Evolutionary conservation across 1,140 invertebrate genomes (phyloP).

Genomic region (Temnothorax nylanderi): DNA sequence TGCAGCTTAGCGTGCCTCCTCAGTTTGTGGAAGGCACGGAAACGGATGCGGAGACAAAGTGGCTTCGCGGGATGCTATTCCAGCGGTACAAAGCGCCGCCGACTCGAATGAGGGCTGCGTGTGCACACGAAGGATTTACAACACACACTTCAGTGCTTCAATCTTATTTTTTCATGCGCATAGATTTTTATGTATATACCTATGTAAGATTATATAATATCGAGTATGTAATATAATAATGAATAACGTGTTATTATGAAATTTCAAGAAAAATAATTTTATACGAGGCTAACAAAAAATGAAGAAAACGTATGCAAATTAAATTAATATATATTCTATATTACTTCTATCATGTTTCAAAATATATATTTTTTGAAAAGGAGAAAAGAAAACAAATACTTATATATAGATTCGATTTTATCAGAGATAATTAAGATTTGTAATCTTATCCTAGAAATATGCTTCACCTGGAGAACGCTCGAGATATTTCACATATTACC

Average conservation of each 20-base stretch:
- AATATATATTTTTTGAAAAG: neutral
- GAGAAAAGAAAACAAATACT: neutral
- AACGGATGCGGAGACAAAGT: conserved; percentile 71
- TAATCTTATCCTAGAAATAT: conserved; percentile 7
- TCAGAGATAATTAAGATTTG: neutral
- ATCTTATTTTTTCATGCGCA: neutral
- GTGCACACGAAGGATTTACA: conserved; percentile 49
- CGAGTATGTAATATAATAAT: no score
- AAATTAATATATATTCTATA: neutral
- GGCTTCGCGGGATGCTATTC: conserved; percentile 63
- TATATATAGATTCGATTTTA: neutral
- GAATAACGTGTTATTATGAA: neutral
- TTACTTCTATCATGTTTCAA: neutral
- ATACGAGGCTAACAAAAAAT: neutral
- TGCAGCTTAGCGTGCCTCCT: conserved; percentile 28
- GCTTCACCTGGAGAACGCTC: neutral
- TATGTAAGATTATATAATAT: neutral
- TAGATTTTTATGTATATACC: neutral
- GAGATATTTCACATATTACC: neutral
- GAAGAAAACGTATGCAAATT: neutral
- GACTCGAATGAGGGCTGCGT: conserved; percentile 41
- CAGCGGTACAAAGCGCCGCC: conserved; percentile 58
- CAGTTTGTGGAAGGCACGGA: conserved; percentile 51
- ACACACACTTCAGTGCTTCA: neutral
- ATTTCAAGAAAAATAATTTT: neutral